Base-by-base conservation (phyloP, 1,140 invertebrate genomes). In the Neotoxoptera formosana region DNA sequence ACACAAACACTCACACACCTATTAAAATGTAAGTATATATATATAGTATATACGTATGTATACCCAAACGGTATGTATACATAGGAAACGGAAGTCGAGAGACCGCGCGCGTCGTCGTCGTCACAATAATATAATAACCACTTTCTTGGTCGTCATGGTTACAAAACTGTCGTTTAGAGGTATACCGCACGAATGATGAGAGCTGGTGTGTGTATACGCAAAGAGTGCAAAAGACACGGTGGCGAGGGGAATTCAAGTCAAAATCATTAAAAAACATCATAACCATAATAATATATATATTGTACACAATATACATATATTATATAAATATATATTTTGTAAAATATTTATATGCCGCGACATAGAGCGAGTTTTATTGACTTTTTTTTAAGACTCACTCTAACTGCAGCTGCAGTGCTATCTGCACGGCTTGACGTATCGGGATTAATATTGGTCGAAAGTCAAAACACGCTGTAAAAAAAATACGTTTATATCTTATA, bases 111-210 rank as follows among this genome's bases (percentile, higher is more conserved):
- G 88, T 41, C n/a, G 30, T 36, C 36, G 36, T 41, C 51, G 36
- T 36, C 91, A 92, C 76, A 84, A 92, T 92, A 41, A 41, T 41
- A 41, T 41, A 41, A 41, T 41, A 92, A 92, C 91, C 91, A 92
- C 81, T 92, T 92, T 84, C 47, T n/a, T 81, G 91, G 91, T 92
- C n/a, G 67, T 51, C 91, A 92, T 92, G 76, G 91, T 92, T 25
- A 92, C 91, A 92, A 92, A 92, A 92, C 91, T 84, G 48, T 92
- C 67, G 91, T 92, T 92, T 92, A 92, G 47, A 76, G 9, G 30
- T 76, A 83, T 45, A 87, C 11, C 34, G 41, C 41, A 17, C 14
- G 6, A n/a, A n/a, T n/a, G 60, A 34, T n/a, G 60, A 76, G 60
- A 76, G 30, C 41, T 41, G 41, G 41, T 41, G n/a, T 41, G 41